Evolutionary conservation across 2,888 invertebrate genomes (phyloP).

Genomic region (Biston betularia): DNA sequence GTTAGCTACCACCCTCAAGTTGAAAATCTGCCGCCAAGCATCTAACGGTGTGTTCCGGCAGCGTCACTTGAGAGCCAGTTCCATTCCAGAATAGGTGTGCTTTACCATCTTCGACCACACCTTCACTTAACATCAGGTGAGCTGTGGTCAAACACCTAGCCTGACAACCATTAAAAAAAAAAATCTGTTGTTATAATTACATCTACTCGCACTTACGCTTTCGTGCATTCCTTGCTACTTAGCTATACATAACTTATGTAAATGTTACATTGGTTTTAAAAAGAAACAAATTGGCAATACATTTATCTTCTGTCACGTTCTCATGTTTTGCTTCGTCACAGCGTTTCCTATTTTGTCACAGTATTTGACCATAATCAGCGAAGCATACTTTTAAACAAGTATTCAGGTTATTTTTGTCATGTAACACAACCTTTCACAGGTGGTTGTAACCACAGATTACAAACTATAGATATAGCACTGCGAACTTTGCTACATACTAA

Average conservation of each 20-base stretch:
- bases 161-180: no score
- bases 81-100: no score
- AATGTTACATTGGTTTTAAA: constrained; percentile 5
- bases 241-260: neutral
- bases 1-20: no score
- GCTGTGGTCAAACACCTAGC: no score
- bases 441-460: constrained; percentile 1
- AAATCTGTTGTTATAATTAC: no score
- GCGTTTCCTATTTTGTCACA: constrained; percentile 27
- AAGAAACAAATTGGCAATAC: constrained; percentile 20
- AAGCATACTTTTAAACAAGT: constrained; percentile 10
- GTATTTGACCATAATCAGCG: constrained; percentile 18
- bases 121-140: no score
- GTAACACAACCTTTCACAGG: constrained; percentile 12
- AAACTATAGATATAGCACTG: no score
- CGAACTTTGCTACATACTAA: neutral
- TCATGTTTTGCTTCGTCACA: constrained; percentile 20
- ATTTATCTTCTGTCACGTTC: constrained; percentile 23
- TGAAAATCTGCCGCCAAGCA: no score
- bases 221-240: neutral
- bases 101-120: no score
- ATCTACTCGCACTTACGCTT: neutral
- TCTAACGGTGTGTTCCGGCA: no score
- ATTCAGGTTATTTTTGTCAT: constrained; percentile 17
- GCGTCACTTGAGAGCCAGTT: no score